Conservation (phyloP, 2,797 vertebrate species). For the Enteromius argenteus region DNA sequence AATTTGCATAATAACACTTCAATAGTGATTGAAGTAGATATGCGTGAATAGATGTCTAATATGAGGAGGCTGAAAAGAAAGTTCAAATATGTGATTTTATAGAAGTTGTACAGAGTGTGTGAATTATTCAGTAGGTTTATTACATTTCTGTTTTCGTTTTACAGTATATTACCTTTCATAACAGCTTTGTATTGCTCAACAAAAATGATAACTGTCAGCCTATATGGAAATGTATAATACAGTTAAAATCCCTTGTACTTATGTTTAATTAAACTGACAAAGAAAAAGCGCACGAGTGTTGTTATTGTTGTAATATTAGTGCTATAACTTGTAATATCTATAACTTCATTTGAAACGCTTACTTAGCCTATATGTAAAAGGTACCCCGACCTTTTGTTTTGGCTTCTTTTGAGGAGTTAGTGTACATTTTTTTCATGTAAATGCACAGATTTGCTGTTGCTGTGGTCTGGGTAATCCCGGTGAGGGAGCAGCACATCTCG, state of each 20-base stretch:
- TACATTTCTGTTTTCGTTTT: not conserved
- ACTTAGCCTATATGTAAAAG: not conserved
- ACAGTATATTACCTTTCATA: not conserved
- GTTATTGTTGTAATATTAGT: not conserved
- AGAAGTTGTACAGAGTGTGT: not conserved
- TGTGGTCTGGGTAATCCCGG: constrained; percentile 4
- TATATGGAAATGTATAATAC: not conserved
- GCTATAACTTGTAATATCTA: not conserved
- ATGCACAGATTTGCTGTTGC: not conserved
- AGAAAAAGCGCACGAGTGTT: not conserved
- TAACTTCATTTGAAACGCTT: not conserved
- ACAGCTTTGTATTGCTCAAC: not conserved
- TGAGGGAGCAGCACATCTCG: constrained; percentile 69
- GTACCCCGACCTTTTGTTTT: not conserved
- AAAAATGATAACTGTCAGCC: no score
- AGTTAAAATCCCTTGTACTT: not conserved
- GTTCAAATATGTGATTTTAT: not conserved
- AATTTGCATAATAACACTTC: constrained; percentile 12
- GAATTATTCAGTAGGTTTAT: not conserved
- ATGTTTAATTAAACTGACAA: not conserved
- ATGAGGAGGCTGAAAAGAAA: not conserved
- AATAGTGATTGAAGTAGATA: not conserved
- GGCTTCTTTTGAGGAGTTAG: not conserved
- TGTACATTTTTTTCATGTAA: not conserved
- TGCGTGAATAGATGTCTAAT: not conserved